Percentiles rank a stretch among this genome's conserved stretches.
These are phyloP conservation scores for Meteorus cinctellus DNA, from an alignment of 2,888 invertebrate genomes.

Conservation along the genomic window DNA sequence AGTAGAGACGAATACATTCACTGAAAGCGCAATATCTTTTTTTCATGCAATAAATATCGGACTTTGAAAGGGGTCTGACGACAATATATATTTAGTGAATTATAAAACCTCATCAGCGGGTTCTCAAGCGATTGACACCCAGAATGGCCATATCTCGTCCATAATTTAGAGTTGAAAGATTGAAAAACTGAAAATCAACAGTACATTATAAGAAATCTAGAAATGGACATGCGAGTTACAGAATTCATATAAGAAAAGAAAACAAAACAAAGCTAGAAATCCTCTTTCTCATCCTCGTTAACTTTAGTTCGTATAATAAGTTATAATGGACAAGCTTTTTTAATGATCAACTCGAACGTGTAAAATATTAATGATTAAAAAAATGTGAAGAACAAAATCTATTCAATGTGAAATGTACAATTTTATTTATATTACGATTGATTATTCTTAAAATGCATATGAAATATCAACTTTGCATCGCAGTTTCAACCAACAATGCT, in stretches of 20 bases:
- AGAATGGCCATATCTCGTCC: conserved; percentile 3
- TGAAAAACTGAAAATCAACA: conserved; percentile 1
- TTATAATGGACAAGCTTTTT: conserved; percentile 68
- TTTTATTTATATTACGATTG: conserved; percentile 42
- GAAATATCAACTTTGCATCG: not conserved
- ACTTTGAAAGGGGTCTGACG: not conserved
- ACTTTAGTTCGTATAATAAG: conserved; percentile 66
- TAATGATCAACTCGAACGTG: conserved; percentile 64
- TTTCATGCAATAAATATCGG: conserved; percentile 5
- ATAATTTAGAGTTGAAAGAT: conserved; percentile 5
- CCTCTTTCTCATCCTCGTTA: conserved; percentile 54
- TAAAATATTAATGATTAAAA: conserved; percentile 60
- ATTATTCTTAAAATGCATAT: not conserved
- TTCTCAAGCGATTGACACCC: not conserved
- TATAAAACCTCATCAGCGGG: conserved; percentile 8
- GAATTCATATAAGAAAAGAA: conserved; percentile 1
- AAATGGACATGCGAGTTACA: conserved; percentile 11
- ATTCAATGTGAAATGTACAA: conserved; percentile 13
- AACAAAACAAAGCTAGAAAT: not conserved
- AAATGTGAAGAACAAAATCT: conserved; percentile 37
- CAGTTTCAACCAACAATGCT: conserved; percentile 80
- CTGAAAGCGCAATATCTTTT: not conserved
- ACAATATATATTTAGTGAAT: not conserved
- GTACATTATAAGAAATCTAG: not conserved
- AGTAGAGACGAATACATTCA: not conserved